Evolutionary conservation across 2,797 vertebrate genomes (phyloP), one percentile per base, ranked within the genome.

Genomic region (Austrolebias charrua): DNA sequence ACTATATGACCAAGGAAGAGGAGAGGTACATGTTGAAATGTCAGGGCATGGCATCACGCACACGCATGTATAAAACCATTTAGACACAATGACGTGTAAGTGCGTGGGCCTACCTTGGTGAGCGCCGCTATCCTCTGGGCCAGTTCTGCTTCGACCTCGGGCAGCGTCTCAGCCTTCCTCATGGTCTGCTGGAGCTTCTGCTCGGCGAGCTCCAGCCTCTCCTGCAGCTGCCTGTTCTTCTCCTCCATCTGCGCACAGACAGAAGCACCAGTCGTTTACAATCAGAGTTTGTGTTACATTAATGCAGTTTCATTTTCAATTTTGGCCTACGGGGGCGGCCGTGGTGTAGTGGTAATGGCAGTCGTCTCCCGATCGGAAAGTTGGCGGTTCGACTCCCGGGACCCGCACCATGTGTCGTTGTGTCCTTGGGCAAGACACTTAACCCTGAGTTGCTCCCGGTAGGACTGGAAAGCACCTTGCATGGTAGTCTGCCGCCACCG

Each of bases 171-270:
- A 0, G 98, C 98, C 88, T 98, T 98, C 84, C 96, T 94, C 95
- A 99, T 98, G 0, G 97, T 99, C 91, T 99, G 98, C 88, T 99
- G 97, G 48, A 99, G 92, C 88, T 97, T 99, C 93, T 99, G 97
- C 79, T 99, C 97, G 0, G 97, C 97, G 4, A 98, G 85, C 86
- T 99, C 97, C n/a, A 99, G 87, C 42, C 97, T 92, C 77, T 99
- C 97, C 87, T 97, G 97, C 38, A 99, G 91, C 87, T 99, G 97
- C 65, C 97, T 89, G 89, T 99, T 98, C 90, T 99, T 99, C 82
- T 99, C 97, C 92, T 99, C 97, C 94, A 98, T 93, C 97, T 99
- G 84, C 8, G 69, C 47, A 53, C 18, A 65, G 48, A 57, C 20
- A 24, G 20, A 5, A 38, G 0, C 28, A 55, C 12, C 19, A 60